phyloP scores from a whole-genome alignment of 1,140 invertebrate species.

The Diprion similis region DNA sequence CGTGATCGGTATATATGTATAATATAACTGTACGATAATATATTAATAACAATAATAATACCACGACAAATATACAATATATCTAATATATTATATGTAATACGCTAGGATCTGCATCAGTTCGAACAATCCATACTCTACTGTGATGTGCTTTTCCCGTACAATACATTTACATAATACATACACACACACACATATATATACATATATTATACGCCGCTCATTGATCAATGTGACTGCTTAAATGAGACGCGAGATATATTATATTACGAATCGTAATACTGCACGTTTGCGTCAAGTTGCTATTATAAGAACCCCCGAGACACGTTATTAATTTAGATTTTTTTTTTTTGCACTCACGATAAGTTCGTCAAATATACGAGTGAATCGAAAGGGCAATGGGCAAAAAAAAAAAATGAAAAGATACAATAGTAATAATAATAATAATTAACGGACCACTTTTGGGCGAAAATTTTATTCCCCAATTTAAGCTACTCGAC shows the following conservation, averaged over 20 bases:
- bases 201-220: not conserved
- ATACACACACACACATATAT: not conserved
- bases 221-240: slow-evolving; percentile 12
- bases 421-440: too few relatives aligned
- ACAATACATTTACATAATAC: not conserved
- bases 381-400: too few relatives aligned
- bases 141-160: slow-evolving; percentile 15
- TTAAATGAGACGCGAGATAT: not conserved
- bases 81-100: too few relatives aligned
- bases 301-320: not conserved
- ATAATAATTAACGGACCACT: too few relatives aligned
- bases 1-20: too few relatives aligned
- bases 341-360: not conserved
- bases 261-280: not conserved
- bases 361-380: too few relatives aligned
- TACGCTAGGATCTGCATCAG: not conserved
- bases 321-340: not conserved
- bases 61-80: too few relatives aligned
- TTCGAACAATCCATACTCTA: slow-evolving; percentile 14
- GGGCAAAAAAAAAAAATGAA: too few relatives aligned
- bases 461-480: too few relatives aligned
- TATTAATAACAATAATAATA: too few relatives aligned
- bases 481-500: not conserved
- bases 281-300: slow-evolving; percentile 1
- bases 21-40: too few relatives aligned